Evolutionary conservation across 2,888 invertebrate species (phyloP).

Genomic region (Napeogenes sylphis): DNA sequence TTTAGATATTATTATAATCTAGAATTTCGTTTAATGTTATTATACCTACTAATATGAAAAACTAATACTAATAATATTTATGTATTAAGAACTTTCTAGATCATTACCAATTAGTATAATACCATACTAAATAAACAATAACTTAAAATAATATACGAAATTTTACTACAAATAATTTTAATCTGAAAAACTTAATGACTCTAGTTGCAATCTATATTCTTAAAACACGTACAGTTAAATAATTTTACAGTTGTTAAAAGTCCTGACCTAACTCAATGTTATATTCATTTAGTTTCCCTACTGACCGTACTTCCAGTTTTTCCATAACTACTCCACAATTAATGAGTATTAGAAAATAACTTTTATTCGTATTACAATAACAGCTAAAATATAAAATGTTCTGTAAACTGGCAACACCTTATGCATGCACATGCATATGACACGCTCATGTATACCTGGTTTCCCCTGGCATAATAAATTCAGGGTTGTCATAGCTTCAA

Average conservation of each 20-base stretch:
- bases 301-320: slow-evolving; percentile 47
- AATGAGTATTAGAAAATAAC: slow-evolving; percentile 10
- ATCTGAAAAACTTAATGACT: too few relatives aligned
- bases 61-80: too few relatives aligned
- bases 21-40: too few relatives aligned
- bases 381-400: slow-evolving; percentile 11
- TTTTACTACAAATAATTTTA: too few relatives aligned
- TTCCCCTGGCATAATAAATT: slow-evolving; percentile 22
- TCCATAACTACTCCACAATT: slow-evolving; percentile 25
- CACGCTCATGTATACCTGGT: slow-evolving; percentile 25
- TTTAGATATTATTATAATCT: too few relatives aligned
- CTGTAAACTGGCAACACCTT: slow-evolving; percentile 17
- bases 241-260: not conserved
- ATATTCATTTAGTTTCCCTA: slow-evolving; percentile 46
- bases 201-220: too few relatives aligned
- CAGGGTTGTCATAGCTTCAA: slow-evolving; percentile 18
- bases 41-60: too few relatives aligned
- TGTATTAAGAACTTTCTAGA: too few relatives aligned
- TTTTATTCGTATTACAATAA: slow-evolving; percentile 15
- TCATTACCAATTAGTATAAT: too few relatives aligned
- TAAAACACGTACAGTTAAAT: too few relatives aligned
- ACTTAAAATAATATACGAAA: too few relatives aligned
- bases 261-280: slow-evolving; percentile 56
- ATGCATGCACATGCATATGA: slow-evolving; percentile 19
- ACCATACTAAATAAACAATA: too few relatives aligned